Conservation (phyloP, 2,888 invertebrate genomes). For the Bimastos eiseni region DNA sequence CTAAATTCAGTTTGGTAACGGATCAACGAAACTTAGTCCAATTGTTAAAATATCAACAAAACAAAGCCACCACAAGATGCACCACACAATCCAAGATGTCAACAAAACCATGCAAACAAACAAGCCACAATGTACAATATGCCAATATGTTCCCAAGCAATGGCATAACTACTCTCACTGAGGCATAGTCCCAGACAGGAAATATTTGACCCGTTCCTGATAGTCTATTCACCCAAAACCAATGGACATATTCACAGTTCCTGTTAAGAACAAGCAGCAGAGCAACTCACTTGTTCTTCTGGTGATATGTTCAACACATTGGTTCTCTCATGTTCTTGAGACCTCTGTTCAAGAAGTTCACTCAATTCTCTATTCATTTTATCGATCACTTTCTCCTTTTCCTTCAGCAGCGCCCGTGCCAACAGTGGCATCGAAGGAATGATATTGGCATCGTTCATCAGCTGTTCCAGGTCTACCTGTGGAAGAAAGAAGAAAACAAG, state of each 20-base stretch:
- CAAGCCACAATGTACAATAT: background rate
- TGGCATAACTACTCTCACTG: background rate
- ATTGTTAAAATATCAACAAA: background rate
- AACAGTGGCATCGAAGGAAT: conserved; percentile 44
- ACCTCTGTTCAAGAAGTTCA: background rate
- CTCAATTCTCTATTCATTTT: conserved; percentile 43
- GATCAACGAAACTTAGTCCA: background rate
- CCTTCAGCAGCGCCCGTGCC: conserved; percentile 55
- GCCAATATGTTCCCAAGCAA: background rate
- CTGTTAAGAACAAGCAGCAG: background rate
- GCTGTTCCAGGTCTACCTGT: conserved; percentile 41
- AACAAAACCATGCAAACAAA: background rate
- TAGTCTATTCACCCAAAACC: background rate
- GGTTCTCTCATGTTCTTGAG: background rate
- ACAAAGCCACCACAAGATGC: background rate
- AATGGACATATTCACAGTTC: background rate
- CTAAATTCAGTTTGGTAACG: background rate
- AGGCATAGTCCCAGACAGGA: background rate
- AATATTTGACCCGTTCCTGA: background rate
- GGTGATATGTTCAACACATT: background rate
- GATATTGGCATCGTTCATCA: conserved; percentile 38
- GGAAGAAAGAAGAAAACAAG: background rate
- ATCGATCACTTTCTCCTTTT: conserved; percentile 60
- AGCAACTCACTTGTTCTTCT: conserved; percentile 3
- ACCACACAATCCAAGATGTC: background rate